Evolutionary conservation across 2,113 vertebrate species (phyloP).

Genomic region (Lepus timidus): DNA sequence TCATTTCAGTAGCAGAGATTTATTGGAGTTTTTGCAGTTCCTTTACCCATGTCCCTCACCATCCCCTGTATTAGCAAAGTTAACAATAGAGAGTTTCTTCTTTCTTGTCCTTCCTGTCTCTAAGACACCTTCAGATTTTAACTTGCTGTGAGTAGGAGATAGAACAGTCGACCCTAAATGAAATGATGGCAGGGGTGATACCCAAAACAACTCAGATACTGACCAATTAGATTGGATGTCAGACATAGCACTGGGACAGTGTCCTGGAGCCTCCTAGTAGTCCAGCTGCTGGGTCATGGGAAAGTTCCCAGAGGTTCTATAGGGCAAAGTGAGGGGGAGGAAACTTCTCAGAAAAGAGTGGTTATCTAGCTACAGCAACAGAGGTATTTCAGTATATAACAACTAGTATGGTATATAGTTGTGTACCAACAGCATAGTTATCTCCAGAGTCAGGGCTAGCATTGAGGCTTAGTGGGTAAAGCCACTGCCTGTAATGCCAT

Average conservation of each 20-base stretch:
- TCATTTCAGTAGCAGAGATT: neutral
- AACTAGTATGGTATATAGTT: neutral
- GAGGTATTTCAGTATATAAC: constrained; percentile 60
- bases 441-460: too few species aligned
- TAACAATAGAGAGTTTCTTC: neutral
- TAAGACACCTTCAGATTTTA: constrained; percentile 48
- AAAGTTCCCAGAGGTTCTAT: neutral
- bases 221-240: neutral
- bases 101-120: constrained; percentile 12
- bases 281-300: neutral
- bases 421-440: neutral
- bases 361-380: constrained; percentile 15
- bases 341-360: neutral
- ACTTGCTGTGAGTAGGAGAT: neutral
- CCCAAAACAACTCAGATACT: constrained; percentile 25
- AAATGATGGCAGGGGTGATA: neutral
- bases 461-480: too few species aligned
- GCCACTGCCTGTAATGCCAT: too few species aligned
- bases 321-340: neutral
- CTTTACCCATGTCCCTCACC: neutral
- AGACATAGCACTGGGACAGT: neutral
- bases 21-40: constrained; percentile 15
- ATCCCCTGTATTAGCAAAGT: constrained; percentile 21
- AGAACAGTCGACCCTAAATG: constrained; percentile 27
- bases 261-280: neutral